Evolutionary conservation across 1,140 invertebrate genomes (phyloP).

Genomic region (Sycobia sp.): DNA sequence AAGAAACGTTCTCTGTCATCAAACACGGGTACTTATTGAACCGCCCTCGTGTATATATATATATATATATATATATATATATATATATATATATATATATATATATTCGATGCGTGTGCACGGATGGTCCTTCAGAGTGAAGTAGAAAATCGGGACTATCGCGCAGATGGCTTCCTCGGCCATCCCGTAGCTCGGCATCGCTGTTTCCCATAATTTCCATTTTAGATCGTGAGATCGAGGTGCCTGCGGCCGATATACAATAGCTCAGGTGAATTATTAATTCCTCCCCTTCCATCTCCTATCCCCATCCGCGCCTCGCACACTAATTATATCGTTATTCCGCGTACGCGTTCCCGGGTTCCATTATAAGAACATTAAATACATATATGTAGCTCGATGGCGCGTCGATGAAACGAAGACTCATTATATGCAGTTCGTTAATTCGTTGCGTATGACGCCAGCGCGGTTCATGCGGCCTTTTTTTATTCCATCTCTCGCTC

Average conservation of each 20-base stretch:
- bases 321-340: background rate
- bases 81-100: too few species aligned
- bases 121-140: background rate
- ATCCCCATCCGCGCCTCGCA: background rate
- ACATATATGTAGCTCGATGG: background rate
- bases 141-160: background rate
- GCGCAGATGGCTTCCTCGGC: background rate
- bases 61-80: too few species aligned
- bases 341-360: background rate
- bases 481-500: background rate
- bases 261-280: conserved; percentile 5
- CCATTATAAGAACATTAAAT: background rate
- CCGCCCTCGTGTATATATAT: background rate
- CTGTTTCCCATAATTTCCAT: conserved; percentile 45
- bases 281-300: background rate
- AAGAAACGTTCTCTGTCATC: too few species aligned
- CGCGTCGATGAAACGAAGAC: conserved; percentile 8
- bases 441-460: background rate
- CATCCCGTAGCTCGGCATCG: background rate
- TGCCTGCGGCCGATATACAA: background rate
- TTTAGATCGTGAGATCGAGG: conserved; percentile 48
- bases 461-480: too few species aligned
- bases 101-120: too few species aligned
- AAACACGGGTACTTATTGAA: too few species aligned
- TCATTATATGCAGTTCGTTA: background rate